Conservation (phyloP, 2,888 invertebrate species). For the Tachystola acroxantha region DNA sequence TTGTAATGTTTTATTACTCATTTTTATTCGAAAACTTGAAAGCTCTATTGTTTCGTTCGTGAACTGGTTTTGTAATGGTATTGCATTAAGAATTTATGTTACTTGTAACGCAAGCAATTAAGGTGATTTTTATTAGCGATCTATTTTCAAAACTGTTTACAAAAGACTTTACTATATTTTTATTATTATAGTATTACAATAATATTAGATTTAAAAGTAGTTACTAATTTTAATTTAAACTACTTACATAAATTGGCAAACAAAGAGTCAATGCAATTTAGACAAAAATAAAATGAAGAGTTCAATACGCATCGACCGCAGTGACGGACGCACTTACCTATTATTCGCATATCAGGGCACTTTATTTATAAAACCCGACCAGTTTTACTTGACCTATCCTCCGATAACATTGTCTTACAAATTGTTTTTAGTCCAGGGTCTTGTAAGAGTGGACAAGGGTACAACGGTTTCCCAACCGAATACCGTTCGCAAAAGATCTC, state of each 20-base stretch:
- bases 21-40: conserved; percentile 23
- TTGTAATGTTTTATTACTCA: conserved; percentile 24
- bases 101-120: conserved; percentile 2
- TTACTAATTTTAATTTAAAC: conserved; percentile 1
- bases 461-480: conserved; percentile 76
- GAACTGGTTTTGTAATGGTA: conserved; percentile 16
- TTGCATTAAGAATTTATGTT: conserved; percentile 11
- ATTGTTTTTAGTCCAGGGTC: conserved; percentile 37
- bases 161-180: no score
- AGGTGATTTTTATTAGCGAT: no score
- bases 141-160: no score
- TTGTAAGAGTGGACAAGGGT: conserved; percentile 38
- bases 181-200: no score
- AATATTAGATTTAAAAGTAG: no score
- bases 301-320: conserved; percentile 37
- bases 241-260: neutral
- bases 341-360: conserved; percentile 71
- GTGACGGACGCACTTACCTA: conserved; percentile 60
- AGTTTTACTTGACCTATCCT: conserved; percentile 49
- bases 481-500: conserved; percentile 71
- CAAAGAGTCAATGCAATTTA: conserved; percentile 4
- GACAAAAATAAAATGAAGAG: conserved; percentile 41
- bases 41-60: conserved; percentile 23
- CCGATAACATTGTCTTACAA: conserved; percentile 26
- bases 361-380: conserved; percentile 69